phyloP scores from a whole-genome alignment of 2,797 vertebrate species.

The Chiroxiphia lanceolata region DNA sequence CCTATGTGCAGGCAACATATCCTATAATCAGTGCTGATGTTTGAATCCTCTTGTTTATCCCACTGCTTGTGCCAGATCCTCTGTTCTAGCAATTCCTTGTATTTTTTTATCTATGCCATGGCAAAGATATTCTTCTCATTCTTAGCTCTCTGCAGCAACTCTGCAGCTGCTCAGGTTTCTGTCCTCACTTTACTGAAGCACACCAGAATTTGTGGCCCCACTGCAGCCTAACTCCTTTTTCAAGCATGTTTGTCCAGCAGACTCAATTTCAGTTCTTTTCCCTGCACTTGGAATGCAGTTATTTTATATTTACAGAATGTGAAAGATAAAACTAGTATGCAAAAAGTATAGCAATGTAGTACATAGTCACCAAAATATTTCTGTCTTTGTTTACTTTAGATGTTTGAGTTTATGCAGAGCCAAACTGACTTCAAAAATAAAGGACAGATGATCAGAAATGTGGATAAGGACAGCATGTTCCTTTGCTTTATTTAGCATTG shows the following conservation, averaged over 20 bases:
- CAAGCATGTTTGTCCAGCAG: neutral
- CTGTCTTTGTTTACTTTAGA: constrained; percentile 46
- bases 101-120: neutral
- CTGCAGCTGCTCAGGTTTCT: neutral
- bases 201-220: neutral
- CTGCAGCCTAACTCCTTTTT: neutral
- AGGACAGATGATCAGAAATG: constrained; percentile 55
- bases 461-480: constrained; percentile 54
- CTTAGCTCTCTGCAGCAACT: neutral
- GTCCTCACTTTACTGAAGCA: neutral
- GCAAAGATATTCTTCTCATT: neutral
- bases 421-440: constrained; percentile 49
- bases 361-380: constrained; percentile 45
- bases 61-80: neutral
- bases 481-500: constrained; percentile 55
- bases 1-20: neutral
- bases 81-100: neutral
- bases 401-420: constrained; percentile 12
- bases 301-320: constrained; percentile 27
- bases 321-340: constrained; percentile 7
- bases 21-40: neutral
- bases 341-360: neutral
- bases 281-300: neutral
- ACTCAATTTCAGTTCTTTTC: neutral
- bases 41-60: neutral